phyloP scores from a whole-genome alignment of 2,888 invertebrate genomes.

The Drosophila meridiana region DNA sequence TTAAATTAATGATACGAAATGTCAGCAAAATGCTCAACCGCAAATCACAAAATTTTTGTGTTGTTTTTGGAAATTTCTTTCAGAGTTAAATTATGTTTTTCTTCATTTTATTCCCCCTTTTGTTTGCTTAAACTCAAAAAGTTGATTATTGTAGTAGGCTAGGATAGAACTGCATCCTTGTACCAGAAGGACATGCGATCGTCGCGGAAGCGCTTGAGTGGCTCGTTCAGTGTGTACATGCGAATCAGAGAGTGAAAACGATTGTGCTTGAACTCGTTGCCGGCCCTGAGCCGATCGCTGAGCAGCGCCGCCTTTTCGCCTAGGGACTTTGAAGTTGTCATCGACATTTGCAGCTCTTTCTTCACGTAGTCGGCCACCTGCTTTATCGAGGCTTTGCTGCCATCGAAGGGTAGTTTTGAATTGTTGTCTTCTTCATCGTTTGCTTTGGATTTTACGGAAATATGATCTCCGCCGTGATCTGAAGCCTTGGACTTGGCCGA shows the following conservation, averaged over 20 bases:
- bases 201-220: slow-evolving; percentile 32
- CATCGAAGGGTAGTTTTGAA: not conserved
- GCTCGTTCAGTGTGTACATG: slow-evolving; percentile 36
- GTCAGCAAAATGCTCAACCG: slow-evolving; percentile 63
- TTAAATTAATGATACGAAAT: slow-evolving; percentile 70
- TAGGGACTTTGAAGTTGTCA: slow-evolving; percentile 14
- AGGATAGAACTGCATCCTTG: slow-evolving; percentile 64
- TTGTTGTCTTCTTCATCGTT: not conserved
- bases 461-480: not conserved
- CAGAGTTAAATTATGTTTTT: slow-evolving; percentile 6
- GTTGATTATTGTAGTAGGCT: not conserved
- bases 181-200: slow-evolving; percentile 66
- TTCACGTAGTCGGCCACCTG: slow-evolving; percentile 24
- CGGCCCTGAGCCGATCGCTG: slow-evolving; percentile 56
- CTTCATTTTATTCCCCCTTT: not conserved
- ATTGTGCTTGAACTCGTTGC: slow-evolving; percentile 50
- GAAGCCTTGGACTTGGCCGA: not conserved
- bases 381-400: not conserved
- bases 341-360: slow-evolving; percentile 9
- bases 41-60: slow-evolving; percentile 60
- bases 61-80: slow-evolving; percentile 1
- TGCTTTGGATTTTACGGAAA: not conserved
- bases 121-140: not conserved
- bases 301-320: slow-evolving; percentile 41
- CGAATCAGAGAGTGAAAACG: slow-evolving; percentile 46